Evolutionary conservation across 2,113 vertebrate genomes (phyloP), one percentile per base, ranked within the genome.

Genomic region (Leucopternis melanops): DNA sequence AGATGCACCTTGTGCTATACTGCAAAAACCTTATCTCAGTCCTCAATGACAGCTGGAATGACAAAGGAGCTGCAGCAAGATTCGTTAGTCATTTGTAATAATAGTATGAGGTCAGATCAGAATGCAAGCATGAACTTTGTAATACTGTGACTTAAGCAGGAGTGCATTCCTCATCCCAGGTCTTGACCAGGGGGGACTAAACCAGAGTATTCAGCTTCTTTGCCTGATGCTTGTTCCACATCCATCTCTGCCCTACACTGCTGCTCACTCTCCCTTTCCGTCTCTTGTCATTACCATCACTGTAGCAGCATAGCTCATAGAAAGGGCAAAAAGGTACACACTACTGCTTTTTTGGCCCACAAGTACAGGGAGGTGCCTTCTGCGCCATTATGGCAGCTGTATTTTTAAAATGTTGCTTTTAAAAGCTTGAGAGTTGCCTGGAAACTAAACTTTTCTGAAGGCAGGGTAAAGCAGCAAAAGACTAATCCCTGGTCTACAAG

Each of bases 61-160:
- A 95, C 92, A 96, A 94, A 78, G 81, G 66, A 96, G 80, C 65
- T 79, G 83, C 83, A 79, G 86, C 18, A 66, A 69, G 91, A 92
- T 95, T 81, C 89, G 44, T 84, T 74, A 63, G 32, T 55, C 47
- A 40, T 89, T 69, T 83, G 72, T 80, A 94, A 81, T 89, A 95
- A 93, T 47, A 81, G 63, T 21, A 58, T 8, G 73, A 90, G 84
- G 81, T 87, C 81, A 95, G 80, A 88, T 79, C n/a, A 78, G 52
- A 74, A 81, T 0, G 5, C 20, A 92, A 23, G 55, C 23, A 52
- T 26, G 61, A 86, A 81, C 62, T 83, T 83, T 88, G 25, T 29
- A 92, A 52, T 5, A 61, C 47, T 12, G 49, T 3, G 81, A 88
- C 61, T 89, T 65, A 50, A 75, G 65, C 50, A 92, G 59, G 34